These are phyloP conservation scores for Festucalex cinctus DNA, from an alignment of 2,113 vertebrate species.

Conservation along the genomic window DNA sequence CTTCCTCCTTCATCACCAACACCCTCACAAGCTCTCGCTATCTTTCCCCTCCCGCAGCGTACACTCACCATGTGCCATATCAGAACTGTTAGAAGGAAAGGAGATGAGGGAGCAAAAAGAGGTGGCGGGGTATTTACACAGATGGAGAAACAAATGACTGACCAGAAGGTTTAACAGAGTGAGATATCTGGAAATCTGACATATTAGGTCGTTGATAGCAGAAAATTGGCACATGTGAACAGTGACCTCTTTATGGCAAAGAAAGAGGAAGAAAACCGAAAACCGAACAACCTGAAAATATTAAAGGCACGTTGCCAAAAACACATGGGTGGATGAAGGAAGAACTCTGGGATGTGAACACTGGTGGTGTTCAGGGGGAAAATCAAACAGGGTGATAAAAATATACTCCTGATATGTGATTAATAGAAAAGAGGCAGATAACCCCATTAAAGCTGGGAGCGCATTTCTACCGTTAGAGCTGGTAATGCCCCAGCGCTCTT, in stretches of 20 bases:
- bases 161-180: not conserved
- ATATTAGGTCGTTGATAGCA: not conserved
- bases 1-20: not conserved
- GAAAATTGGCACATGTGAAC: slow-evolving; percentile 8
- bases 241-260: not conserved
- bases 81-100: slow-evolving; percentile 52
- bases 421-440: not conserved
- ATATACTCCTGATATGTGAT: not conserved
- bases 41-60: slow-evolving; percentile 28
- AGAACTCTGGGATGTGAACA: not conserved
- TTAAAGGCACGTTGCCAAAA: not conserved
- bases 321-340: not conserved
- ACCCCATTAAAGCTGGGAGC: too few relatives aligned
- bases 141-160: not conserved
- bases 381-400: too few relatives aligned
- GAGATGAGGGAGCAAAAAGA: slow-evolving; percentile 5
- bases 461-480: too few relatives aligned
- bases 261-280: not conserved
- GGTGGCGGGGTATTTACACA: not conserved
- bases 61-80: slow-evolving; percentile 53
- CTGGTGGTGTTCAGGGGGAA: too few relatives aligned
- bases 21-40: slow-evolving; percentile 3
- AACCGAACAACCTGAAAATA: not conserved
- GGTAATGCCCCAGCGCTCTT: too few relatives aligned
- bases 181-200: slow-evolving; percentile 2